Evolutionary conservation across 2,888 invertebrate species (phyloP).

Genomic region (Xestia sexstrigata): DNA sequence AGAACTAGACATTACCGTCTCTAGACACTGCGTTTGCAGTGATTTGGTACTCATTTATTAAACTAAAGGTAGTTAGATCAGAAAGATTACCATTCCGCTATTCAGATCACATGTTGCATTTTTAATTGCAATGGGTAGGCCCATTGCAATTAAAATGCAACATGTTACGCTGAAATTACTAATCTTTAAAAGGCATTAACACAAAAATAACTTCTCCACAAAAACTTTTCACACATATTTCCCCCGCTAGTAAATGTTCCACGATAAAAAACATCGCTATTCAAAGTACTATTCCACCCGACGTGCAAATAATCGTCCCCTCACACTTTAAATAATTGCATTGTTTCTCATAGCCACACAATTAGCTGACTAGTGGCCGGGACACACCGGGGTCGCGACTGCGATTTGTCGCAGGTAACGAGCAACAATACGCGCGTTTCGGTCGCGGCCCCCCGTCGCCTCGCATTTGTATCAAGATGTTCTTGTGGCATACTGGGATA

Average conservation of each 20-base stretch:
- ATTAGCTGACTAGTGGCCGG: constrained; percentile 64
- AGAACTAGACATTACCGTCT: background rate
- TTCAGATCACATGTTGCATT: background rate
- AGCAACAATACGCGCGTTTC: constrained; percentile 86
- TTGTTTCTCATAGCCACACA: constrained; percentile 67
- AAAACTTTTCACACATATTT: background rate
- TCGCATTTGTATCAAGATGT: constrained; percentile 81
- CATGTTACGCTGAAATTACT: background rate
- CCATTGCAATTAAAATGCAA: background rate
- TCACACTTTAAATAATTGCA: constrained; percentile 59
- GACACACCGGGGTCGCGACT: constrained; percentile 67
- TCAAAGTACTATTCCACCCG: constrained; percentile 16
- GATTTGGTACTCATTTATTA: too few relatives aligned
- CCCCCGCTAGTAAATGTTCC: background rate
- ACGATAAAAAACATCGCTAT: background rate
- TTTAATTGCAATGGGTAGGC: too few relatives aligned
- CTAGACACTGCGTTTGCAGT: too few relatives aligned
- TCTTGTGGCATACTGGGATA: constrained; percentile 67
- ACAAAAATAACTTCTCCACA: background rate
- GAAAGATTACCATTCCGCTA: background rate
- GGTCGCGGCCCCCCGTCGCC: constrained; percentile 85
- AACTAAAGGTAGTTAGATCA: too few relatives aligned
- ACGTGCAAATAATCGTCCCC: constrained; percentile 51
- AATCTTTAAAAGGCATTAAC: background rate
- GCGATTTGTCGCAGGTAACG: constrained; percentile 84